phyloP scores from a whole-genome alignment of 35 echinoderm and acorn worm genomes.

The Ptychodera flava region DNA sequence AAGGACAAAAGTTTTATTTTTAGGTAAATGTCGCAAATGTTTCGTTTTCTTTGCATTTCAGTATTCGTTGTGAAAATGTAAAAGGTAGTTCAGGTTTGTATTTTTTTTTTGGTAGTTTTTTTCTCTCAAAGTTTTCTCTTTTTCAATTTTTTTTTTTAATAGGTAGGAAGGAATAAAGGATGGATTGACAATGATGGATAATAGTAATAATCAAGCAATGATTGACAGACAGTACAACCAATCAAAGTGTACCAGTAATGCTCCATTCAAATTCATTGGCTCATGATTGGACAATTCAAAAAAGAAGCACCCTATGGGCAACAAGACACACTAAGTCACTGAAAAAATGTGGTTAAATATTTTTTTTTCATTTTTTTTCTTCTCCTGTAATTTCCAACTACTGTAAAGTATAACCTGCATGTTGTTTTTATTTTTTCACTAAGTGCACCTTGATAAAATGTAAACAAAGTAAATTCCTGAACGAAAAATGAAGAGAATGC shows the following conservation, averaged over 20 bases:
- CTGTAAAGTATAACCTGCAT: neutral
- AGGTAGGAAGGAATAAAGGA: neutral
- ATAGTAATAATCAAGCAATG: neutral
- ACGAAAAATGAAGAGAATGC: neutral
- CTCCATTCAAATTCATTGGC: neutral
- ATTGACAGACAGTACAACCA: neutral
- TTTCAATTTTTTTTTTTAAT: neutral
- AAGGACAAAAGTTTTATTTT: neutral
- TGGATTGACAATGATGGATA: neutral
- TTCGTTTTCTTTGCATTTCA: neutral
- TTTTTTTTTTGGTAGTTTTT: neutral
- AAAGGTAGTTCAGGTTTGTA: neutral
- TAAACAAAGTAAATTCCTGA: neutral
- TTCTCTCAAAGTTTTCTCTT: neutral
- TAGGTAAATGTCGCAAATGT: slow-evolving; percentile 1
- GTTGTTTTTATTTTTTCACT: neutral
- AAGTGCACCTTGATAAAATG: neutral
- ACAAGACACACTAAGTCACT: neutral
- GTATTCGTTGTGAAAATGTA: neutral
- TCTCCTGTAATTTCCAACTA: neutral
- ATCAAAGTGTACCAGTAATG: neutral
- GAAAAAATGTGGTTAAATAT: neutral
- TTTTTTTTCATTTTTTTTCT: neutral
- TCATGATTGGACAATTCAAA: neutral
- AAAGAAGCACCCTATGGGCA: neutral